A percentile compares a stretch with the other conserved stretches of the same genome.
These are phyloP conservation scores for Anthrax anthrax DNA, from an alignment of 2,888 invertebrate genomes.

Conservation along the genomic window DNA sequence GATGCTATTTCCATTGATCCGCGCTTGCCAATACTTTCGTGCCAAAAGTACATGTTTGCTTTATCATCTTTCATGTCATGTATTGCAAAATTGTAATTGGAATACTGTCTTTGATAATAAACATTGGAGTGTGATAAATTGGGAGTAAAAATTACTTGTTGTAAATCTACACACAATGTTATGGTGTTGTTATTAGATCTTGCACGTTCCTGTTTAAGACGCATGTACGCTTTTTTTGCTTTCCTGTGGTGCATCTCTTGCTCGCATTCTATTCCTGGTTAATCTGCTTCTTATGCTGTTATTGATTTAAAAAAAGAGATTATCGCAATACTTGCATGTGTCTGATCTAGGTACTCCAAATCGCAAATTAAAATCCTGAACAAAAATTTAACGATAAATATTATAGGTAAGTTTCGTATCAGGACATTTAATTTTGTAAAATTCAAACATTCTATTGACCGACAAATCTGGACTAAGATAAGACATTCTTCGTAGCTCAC, in stretches of 20 bases:
- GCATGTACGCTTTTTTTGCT: constrained; percentile 1
- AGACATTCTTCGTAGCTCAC: background rate
- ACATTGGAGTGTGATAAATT: constrained; percentile 1
- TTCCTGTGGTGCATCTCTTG: background rate
- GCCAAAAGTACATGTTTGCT: constrained; percentile 8
- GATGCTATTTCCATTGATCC: constrained; percentile 5
- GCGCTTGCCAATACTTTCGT: constrained; percentile 8
- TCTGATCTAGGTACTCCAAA: constrained; percentile 4
- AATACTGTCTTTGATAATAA: constrained; percentile 6
- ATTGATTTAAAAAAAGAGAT: background rate
- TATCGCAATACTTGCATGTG: background rate
- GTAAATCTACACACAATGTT: constrained; percentile 1
- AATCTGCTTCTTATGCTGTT: background rate
- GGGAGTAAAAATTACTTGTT: constrained; percentile 6
- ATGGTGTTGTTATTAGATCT: background rate
- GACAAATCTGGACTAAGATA: background rate
- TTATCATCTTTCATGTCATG: background rate
- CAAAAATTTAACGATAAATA: constrained; percentile 2
- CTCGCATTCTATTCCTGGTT: background rate
- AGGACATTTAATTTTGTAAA: background rate
- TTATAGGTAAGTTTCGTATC: background rate
- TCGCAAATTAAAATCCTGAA: background rate
- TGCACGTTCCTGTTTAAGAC: background rate
- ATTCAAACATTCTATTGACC: background rate
- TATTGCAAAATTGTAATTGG: constrained; percentile 6